Evolutionary conservation across 1,140 invertebrate species (phyloP).

Genomic region (Sycophila sp.): DNA sequence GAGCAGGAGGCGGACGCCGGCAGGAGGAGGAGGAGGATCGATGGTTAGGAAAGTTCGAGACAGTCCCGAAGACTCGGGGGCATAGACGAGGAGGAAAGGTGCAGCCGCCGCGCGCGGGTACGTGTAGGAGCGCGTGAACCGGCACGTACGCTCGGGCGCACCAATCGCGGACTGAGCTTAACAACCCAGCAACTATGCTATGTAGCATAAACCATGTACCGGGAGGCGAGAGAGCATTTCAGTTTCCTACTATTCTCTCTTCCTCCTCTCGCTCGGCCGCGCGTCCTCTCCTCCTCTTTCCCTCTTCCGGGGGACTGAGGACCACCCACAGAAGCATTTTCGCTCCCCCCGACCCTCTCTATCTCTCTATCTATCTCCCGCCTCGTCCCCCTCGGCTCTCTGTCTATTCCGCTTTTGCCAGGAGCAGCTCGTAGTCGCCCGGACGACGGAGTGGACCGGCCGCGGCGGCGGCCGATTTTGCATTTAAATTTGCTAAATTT

Average conservation of each 20-base stretch:
- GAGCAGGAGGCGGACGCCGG: constrained; percentile 32
- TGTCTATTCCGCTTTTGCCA: constrained; percentile 25
- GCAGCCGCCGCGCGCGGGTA: not conserved
- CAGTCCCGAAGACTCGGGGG: constrained; percentile 31
- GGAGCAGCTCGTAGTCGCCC: constrained; percentile 31
- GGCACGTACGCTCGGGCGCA: constrained; percentile 39
- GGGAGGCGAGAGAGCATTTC: constrained; percentile 52
- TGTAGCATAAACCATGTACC: constrained; percentile 46
- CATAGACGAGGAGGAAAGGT: constrained; percentile 15
- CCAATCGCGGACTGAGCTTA: constrained; percentile 48
- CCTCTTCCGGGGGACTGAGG: constrained; percentile 21
- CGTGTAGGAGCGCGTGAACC: not conserved
- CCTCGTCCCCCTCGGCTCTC: constrained; percentile 32
- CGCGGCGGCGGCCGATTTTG: constrained; percentile 57
- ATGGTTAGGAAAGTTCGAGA: constrained; percentile 36
- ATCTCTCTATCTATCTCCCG: constrained; percentile 21
- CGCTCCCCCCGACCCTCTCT: constrained; percentile 20
- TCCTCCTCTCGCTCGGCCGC: constrained; percentile 35
- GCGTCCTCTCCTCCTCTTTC: constrained; percentile 24
- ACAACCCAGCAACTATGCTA: constrained; percentile 52
- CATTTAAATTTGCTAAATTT: constrained; percentile 66
- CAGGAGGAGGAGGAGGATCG: constrained; percentile 28
- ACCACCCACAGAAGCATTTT: constrained; percentile 39
- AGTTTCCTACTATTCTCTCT: constrained; percentile 56
- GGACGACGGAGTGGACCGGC: constrained; percentile 37